Evolutionary conservation across 2,113 vertebrate species (phyloP).

Genomic region (Macquaria australasica): DNA sequence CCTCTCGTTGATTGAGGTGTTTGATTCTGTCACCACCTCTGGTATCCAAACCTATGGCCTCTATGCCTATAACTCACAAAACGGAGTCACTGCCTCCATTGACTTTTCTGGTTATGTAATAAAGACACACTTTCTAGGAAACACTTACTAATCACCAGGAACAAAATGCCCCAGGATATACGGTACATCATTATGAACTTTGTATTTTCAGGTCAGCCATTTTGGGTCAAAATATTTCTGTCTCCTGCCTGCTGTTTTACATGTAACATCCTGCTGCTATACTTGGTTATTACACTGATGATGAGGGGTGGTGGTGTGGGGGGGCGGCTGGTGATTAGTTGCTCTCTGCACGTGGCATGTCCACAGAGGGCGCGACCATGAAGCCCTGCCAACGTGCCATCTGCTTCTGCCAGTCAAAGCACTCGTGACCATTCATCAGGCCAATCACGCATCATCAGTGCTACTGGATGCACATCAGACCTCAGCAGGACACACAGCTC

Average conservation of each 20-base stretch:
- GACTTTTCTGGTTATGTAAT: neutral
- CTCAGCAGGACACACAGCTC: slow-evolving; percentile 45
- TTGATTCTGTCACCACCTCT: neutral
- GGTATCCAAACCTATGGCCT: neutral
- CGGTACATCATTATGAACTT: neutral
- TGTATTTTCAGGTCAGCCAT: slow-evolving; percentile 39
- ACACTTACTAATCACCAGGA: neutral
- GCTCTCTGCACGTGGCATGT: slow-evolving; percentile 45
- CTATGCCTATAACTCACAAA: neutral
- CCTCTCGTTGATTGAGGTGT: neutral
- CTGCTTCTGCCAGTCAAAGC: slow-evolving; percentile 70
- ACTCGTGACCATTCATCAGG: slow-evolving; percentile 64
- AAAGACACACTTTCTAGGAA: slow-evolving; percentile 8
- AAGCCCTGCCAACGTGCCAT: slow-evolving; percentile 68
- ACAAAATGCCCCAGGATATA: slow-evolving; percentile 16
- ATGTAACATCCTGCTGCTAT: slow-evolving; percentile 49
- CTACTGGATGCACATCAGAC: slow-evolving; percentile 60
- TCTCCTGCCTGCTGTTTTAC: slow-evolving; percentile 23
- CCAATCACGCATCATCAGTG: slow-evolving; percentile 59
- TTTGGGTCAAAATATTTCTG: slow-evolving; percentile 38
- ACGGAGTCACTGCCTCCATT: neutral
- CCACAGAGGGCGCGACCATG: slow-evolving; percentile 53
- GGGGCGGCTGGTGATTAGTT: slow-evolving; percentile 45
- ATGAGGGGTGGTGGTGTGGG: neutral
- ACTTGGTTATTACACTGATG: slow-evolving; percentile 56